A percentile compares a stretch with the other conserved stretches of the same genome.
phyloP scores from a whole-genome alignment of 2,888 invertebrate species.

The Protodeltote pygarga region DNA sequence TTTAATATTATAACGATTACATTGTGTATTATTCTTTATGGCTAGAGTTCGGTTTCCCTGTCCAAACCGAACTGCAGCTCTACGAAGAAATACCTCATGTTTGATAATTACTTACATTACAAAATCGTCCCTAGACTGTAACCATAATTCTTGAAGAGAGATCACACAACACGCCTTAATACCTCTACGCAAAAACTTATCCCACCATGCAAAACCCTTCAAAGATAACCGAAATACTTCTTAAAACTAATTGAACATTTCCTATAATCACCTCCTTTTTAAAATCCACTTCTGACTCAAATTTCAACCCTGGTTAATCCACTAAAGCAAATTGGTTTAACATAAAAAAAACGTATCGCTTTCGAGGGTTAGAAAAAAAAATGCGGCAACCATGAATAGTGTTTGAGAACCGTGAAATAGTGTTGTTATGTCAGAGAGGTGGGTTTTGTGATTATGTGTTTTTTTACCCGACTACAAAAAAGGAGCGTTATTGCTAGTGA shows the following conservation, averaged over 20 bases:
- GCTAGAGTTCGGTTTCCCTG: too few relatives aligned
- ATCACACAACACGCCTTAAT: too few relatives aligned
- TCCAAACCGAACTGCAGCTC: too few relatives aligned
- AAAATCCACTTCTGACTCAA: slow-evolving; percentile 26
- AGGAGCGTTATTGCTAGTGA: background rate
- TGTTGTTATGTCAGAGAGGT: slow-evolving; percentile 5
- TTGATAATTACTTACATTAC: too few relatives aligned
- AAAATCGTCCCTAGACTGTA: too few relatives aligned
- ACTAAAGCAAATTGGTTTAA: slow-evolving; percentile 49
- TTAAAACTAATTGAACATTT: slow-evolving; percentile 36
- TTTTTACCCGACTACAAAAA: background rate
- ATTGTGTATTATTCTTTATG: too few relatives aligned
- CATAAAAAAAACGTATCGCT: slow-evolving; percentile 28
- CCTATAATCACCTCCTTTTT: slow-evolving; percentile 24
- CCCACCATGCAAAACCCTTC: slow-evolving; percentile 12
- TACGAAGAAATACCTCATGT: too few relatives aligned
- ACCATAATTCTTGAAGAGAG: too few relatives aligned
- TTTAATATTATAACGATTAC: too few relatives aligned
- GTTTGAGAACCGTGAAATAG: slow-evolving; percentile 64
- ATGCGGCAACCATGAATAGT: slow-evolving; percentile 42
- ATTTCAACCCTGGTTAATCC: slow-evolving; percentile 41
- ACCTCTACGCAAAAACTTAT: slow-evolving; percentile 15
- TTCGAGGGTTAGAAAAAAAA: slow-evolving; percentile 27
- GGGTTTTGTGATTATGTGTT: too few relatives aligned
- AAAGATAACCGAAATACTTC: slow-evolving; percentile 19